Evolutionary conservation across 2,888 invertebrate genomes (phyloP).

Genomic region (Eupithecia pulchellata): DNA sequence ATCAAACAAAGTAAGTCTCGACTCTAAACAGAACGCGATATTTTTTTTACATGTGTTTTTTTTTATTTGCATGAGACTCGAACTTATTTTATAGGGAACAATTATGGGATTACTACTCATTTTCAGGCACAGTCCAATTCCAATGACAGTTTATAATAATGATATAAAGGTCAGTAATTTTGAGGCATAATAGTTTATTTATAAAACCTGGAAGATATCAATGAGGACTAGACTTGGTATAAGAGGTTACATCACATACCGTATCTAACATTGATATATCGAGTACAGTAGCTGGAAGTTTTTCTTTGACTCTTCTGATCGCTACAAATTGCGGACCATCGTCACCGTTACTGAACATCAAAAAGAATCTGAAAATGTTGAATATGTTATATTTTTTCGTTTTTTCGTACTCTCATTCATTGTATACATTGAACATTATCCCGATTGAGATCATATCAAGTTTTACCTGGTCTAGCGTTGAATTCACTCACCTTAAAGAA

Average conservation of each 20-base stretch:
- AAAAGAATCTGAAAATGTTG: conserved; percentile 20
- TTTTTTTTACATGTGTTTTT: too few species aligned
- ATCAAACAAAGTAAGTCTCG: neutral
- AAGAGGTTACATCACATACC: conserved; percentile 11
- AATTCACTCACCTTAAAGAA: conserved; percentile 27
- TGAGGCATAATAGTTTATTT: too few species aligned
- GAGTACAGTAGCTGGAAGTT: conserved; percentile 28
- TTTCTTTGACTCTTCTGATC: conserved; percentile 23
- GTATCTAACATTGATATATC: conserved; percentile 30
- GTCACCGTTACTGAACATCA: conserved; percentile 27
- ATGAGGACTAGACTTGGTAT: neutral
- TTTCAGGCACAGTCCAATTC: too few species aligned
- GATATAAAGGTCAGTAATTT: too few species aligned
- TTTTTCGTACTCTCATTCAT: neutral
- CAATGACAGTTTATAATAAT: too few species aligned
- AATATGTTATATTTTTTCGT: neutral
- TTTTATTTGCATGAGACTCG: too few species aligned
- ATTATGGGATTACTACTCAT: too few species aligned
- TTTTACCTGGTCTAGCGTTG: neutral
- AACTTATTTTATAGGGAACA: too few species aligned
- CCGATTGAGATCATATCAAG: neutral
- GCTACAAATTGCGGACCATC: conserved; percentile 18
- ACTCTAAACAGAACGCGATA: neutral
- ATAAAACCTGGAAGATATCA: neutral
- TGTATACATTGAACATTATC: neutral